Conservation (phyloP, 2,888 invertebrate genomes). For the Caenorhabditis sinica region DNA sequence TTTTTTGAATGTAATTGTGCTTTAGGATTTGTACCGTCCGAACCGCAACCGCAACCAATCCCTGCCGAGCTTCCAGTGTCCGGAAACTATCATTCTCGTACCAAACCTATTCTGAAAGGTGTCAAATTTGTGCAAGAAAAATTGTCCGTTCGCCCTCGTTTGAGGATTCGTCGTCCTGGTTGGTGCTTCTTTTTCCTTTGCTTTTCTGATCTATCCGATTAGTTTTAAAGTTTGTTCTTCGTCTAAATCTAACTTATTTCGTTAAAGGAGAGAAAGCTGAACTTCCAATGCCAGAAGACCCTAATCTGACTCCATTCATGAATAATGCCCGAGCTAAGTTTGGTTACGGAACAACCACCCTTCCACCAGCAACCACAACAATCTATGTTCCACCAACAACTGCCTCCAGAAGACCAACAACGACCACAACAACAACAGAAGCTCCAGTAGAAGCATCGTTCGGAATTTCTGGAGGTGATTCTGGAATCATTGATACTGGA, state of each 20-base stretch:
- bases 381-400: constrained; percentile 68
- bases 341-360: constrained; percentile 63
- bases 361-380: constrained; percentile 55
- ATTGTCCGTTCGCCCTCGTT: constrained; percentile 80
- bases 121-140: constrained; percentile 79
- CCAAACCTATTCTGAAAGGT: constrained; percentile 70
- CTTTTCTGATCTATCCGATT: constrained; percentile 18
- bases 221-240: background rate
- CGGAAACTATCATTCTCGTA: constrained; percentile 74
- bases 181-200: constrained; percentile 45
- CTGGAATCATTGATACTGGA: constrained; percentile 43
- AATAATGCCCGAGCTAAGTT: constrained; percentile 72
- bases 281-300: constrained; percentile 67
- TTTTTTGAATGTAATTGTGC: constrained; percentile 42
- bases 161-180: constrained; percentile 81
- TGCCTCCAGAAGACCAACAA: constrained; percentile 67
- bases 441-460: constrained; percentile 57
- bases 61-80: constrained; percentile 68
- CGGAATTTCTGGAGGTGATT: constrained; percentile 48
- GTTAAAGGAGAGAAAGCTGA: constrained; percentile 57
- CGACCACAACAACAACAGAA: constrained; percentile 69
- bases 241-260: background rate
- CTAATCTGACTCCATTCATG: constrained; percentile 75
- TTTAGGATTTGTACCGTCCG: constrained; percentile 60
- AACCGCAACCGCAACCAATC: constrained; percentile 52